Conservation (phyloP, 2,113 vertebrate species). For the Microcebus griseorufus region DNA sequence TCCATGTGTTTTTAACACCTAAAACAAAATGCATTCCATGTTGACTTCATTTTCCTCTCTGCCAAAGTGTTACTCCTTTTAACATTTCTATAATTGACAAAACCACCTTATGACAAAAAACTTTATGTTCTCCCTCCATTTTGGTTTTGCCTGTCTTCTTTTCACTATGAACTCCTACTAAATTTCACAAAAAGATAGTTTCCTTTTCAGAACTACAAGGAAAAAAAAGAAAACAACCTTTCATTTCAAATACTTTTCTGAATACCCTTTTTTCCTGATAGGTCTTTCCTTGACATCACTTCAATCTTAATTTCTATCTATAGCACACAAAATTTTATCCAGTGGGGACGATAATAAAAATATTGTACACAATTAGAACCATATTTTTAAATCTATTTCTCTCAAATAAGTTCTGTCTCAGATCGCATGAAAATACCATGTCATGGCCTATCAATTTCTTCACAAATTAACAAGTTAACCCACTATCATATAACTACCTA, state of each 20-base stretch:
- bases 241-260: neutral
- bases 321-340: neutral
- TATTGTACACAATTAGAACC: neutral
- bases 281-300: neutral
- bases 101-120: neutral
- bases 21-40: neutral
- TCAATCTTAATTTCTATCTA: neutral
- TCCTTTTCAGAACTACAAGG: neutral
- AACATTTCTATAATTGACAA: neutral
- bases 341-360: neutral
- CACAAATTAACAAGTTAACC: neutral
- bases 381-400: neutral
- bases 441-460: neutral
- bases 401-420: neutral
- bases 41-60: neutral
- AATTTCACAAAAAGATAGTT: neutral
- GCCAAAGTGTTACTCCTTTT: neutral
- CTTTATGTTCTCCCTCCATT: neutral
- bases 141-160: neutral
- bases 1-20: neutral
- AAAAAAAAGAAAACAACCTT: neutral
- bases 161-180: neutral
- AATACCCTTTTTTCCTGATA: neutral
- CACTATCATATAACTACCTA: neutral
- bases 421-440: neutral